Evolutionary conservation across 2,113 vertebrate genomes (phyloP), one percentile per base, ranked within the genome.

Genomic region (Leucosticte australis): DNA sequence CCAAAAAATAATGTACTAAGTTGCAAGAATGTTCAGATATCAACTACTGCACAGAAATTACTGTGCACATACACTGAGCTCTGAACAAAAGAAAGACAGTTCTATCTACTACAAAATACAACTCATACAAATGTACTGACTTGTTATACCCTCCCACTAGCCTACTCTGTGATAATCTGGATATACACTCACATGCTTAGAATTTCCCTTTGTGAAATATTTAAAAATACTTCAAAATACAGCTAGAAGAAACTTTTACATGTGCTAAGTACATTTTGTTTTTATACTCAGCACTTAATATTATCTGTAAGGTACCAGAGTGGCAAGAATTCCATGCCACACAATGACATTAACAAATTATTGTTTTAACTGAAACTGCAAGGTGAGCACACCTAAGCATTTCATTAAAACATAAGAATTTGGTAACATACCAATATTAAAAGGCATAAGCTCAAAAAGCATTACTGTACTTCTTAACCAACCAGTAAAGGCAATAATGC

Each of bases 241-340:
- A 50, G 37, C 30, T 4, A 59, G 37, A 78, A 73, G 6, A 69
- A 69, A 53, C 22, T 33, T 50, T 56, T 28, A 65, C 6, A 49
- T 74, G 24, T 73, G 44, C 18, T 27, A 62, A 35, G 56, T 39
- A 69, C 5, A 18, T 55, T 56, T n/a, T 23, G 18, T 2, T 68
- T 83, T 76, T 52, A 80, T 14, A 77, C 4, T 77, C 8, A 11
- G 30, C 35, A 71, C 23, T 67, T 70, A 64, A 10, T n/a, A 18
- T 24, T 24, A 60, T 21, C 46, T 53, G 71, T 39, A 47, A 69
- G 28, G 59, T 69, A 55, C 35, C 73, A 52, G 0, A 6, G 11
- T 20, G 30, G 20, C 35, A 90, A 63, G 22, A 82, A 77, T 44
- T 83, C 18, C 1, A 5, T 0, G 0, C 22, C 3, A 0, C 13